These are phyloP conservation scores for Chascanopsetta lugubris DNA, from an alignment of 2,113 vertebrate species.

Conservation along the genomic window DNA sequence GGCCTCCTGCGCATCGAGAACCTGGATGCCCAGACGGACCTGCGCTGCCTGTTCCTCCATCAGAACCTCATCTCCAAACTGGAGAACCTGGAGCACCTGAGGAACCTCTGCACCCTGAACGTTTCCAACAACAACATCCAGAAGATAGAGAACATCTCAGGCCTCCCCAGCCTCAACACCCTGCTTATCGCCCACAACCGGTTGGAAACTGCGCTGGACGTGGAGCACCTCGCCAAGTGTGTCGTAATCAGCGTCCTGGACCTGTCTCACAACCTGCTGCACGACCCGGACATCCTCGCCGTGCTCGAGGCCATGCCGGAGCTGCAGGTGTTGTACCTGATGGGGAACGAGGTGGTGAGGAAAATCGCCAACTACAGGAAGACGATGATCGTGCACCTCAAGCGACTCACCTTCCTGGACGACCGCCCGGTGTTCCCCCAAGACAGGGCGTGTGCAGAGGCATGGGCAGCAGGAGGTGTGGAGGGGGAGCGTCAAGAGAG, in stretches of 20 bases:
- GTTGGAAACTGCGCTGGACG: conserved; percentile 80
- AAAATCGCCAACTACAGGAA: conserved; percentile 91
- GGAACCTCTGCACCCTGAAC: conserved; percentile 88
- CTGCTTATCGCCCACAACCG: conserved; percentile 91
- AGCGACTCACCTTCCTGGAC: conserved; percentile 89
- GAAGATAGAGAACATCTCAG: conserved; percentile 89
- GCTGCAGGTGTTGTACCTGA: conserved; percentile 88
- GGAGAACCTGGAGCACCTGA: conserved; percentile 88
- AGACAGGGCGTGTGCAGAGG: conserved; percentile 95
- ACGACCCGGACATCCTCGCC: conserved; percentile 82
- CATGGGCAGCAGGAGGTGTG: conserved; percentile 88
- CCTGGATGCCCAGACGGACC: conserved; percentile 86
- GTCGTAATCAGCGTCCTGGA: conserved; percentile 87
- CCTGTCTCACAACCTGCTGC: conserved; percentile 89
- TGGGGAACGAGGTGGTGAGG: conserved; percentile 88
- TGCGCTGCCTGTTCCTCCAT: conserved; percentile 92
- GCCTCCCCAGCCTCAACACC: conserved; percentile 85
- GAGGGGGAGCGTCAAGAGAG: conserved; percentile 86
- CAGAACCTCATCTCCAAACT: conserved; percentile 89
- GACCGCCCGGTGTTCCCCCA: conserved; percentile 93
- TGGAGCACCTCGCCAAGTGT: conserved; percentile 88
- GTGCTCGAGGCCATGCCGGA: conserved; percentile 88
- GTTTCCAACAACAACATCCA: conserved; percentile 92
- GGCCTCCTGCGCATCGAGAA: conserved; percentile 88
- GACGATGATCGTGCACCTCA: conserved; percentile 84